Evolutionary conservation across 1,140 invertebrate species (phyloP).

Genomic region (Nasonia giraulti): DNA sequence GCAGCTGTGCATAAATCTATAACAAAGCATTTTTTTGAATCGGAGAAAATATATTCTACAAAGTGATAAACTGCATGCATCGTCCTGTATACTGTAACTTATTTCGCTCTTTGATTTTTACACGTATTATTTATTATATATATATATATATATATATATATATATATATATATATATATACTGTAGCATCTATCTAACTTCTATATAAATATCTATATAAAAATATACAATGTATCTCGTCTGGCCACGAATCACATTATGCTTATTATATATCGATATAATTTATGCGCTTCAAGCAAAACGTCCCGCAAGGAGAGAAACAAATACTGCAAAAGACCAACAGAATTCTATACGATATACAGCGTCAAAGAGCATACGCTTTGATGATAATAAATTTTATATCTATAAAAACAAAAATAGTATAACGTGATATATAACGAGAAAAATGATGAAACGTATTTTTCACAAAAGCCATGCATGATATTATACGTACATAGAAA

Average conservation of each 20-base stretch:
- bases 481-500: neutral
- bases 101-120: neutral
- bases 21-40: neutral
- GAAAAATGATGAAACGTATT: constrained; percentile 28
- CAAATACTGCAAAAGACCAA: constrained; percentile 15
- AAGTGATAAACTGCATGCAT: neutral
- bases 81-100: neutral
- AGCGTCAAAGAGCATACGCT: neutral
- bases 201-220: too few species aligned
- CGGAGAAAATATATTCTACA: neutral
- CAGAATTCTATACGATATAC: neutral
- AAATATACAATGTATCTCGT: too few species aligned
- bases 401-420: neutral
- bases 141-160: too few species aligned
- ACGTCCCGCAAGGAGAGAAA: constrained; percentile 42
- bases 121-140: neutral
- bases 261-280: neutral
- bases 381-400: constrained; percentile 15
- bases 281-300: constrained; percentile 35
- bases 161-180: constrained; percentile 10
- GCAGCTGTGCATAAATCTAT: neutral
- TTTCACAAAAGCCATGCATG: constrained; percentile 16
- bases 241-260: too few species aligned
- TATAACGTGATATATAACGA: neutral
- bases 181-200: neutral